A percentile compares a stretch with the other conserved stretches of the same genome.
These are phyloP conservation scores for Aphis craccivora DNA, from an alignment of 1,140 invertebrate species.

Conservation along the genomic window DNA sequence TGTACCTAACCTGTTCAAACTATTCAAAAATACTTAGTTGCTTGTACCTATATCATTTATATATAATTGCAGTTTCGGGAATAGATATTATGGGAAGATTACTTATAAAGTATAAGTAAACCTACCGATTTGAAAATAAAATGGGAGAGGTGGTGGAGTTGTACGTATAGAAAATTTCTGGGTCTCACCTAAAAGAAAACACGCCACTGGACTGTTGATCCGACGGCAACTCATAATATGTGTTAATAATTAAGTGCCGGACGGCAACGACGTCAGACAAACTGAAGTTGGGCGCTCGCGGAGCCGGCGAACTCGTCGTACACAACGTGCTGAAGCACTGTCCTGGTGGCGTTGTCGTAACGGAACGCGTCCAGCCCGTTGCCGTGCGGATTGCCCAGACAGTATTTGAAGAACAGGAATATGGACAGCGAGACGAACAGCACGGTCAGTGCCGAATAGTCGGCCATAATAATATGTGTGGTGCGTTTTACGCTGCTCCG, in stretches of 20 bases:
- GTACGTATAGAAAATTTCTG: not conserved
- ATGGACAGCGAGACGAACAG: constrained; percentile 60
- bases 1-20: no score
- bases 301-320: constrained; percentile 27
- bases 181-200: no score
- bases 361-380: not conserved
- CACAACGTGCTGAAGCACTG: not conserved
- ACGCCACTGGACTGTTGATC: not conserved
- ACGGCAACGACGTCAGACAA: not conserved
- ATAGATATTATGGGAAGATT: no score
- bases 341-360: constrained; percentile 42
- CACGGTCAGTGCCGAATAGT: constrained; percentile 59
- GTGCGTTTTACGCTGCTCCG: not conserved
- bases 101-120: no score
- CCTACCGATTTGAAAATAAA: no score
- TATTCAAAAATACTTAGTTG: no score
- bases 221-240: no score
- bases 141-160: no score
- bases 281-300: not conserved
- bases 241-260: not conserved
- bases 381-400: constrained; percentile 58
- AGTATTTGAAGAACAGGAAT: constrained; percentile 62
- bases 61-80: no score
- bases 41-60: no score
- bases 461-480: constrained; percentile 7